Base-by-base conservation (phyloP, 2,888 invertebrate species). In the Drosophila crucigera region DNA sequence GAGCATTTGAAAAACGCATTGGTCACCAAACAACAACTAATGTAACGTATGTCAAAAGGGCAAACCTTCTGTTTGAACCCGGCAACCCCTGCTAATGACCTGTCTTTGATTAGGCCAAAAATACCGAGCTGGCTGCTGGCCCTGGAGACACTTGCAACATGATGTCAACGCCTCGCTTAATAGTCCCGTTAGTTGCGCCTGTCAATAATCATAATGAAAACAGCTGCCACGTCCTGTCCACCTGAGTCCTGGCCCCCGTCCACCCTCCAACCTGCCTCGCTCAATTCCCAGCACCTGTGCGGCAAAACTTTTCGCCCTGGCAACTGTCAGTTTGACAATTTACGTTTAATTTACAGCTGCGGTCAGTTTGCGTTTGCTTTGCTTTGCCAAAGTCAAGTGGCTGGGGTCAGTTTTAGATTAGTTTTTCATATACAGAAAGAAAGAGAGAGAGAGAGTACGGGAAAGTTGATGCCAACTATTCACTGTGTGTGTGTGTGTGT, bases 171-270 rank as follows among this genome's bases (percentile, higher is more conserved):
- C 87, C 81, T 87, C 78, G 73, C 68, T 68, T 87, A 85, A 85
- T 85, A 80, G 82, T 82, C 68, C 85, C 73, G 82, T 85, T 88
- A 78, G 88, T 73, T 69, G 75, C 70, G 75, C 82, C 88, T 85
- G 86, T 87, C 86, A 83, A 87, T 87, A 89, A 76, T 82, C 86
- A 84, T 84, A 89, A 86, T 85, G 86, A 88, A 86, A 80, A 76
- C 89, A 88, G 86, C 85, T 86, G 89, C 80, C 82, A 73, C 63
- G 66, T 65, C 61, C 68, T 30, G 70, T 60, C 73, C 73, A 73
- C 80, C 65, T 68, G 64, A 47, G 43, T 25, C n/a, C 61, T 10
- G 56, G 19, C 50, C 28, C 56, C 11, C 30, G 6, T 28, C 53
- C 35, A 39, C 49, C 19, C n/a, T 11, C 33, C 30, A 30, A 33